Base-by-base conservation (phyloP, 2,797 vertebrate species). In the Sebastes hubbsi region DNA sequence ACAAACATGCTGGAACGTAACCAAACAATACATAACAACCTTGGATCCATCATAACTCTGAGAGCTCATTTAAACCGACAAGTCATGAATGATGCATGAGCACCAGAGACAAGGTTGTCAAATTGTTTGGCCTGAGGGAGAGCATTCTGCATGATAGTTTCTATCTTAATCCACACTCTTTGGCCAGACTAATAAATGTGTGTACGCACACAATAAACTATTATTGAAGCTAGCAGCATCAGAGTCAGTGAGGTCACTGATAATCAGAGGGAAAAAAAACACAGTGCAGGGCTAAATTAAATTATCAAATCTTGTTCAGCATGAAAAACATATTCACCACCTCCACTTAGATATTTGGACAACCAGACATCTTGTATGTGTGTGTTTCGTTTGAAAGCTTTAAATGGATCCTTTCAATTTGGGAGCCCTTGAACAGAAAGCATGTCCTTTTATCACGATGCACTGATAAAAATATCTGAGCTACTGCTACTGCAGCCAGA, bases 81-180 rank as follows among this genome's bases (percentile, higher is more conserved):
- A 82, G 77, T 84, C 77, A 87, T 91, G 89, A 87, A 94, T 90
- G 84, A 88, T 91, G 77, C 81, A 92, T 75, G 77, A 81, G 81
- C 74, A 65, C 72, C 77, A 87, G 68, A 82, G 81, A 89, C 67
- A 49, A 77, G 81, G 76, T 85, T 84, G 84, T 91, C 80, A 88
- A 85, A 85, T 63, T 63, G 62, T 88, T 81, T 82, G 78, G 79
- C 86, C 75, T n/a, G 67, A 80, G 77, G 83, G 69, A 74, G 56
- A 62, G 55, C 29, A 3, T 69, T 78, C 71, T 79, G 70, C 68
- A 24, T 80, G 78, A 91, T 80, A 55, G 72, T 84, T 84, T 77
- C 70, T 55, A 62, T 88, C 77, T 83, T 87, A 78, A 82, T 81
- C 16, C 80, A 52, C 61, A 38, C 32, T 74, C 16, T 81, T 52